Evolutionary conservation across 2,888 invertebrate species (phyloP), one percentile per base, ranked within the genome.

Genomic region (Caenorhabditis sp.): DNA sequence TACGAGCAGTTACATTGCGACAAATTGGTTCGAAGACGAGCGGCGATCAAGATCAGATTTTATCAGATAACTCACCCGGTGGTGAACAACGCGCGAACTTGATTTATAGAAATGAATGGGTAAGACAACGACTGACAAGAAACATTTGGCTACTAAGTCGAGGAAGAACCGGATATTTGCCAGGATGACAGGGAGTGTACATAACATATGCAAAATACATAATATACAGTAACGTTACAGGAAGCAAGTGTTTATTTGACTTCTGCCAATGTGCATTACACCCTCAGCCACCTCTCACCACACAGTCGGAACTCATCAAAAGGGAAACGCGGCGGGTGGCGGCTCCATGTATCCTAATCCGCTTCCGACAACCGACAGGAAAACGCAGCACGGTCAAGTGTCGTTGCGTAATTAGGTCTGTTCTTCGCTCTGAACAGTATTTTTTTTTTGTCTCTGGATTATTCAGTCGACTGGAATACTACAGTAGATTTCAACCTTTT

Each of bases 1-100:
- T 78, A 78, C 78, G 78, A 78, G 78, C 78, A 78, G 69, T 70
- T 58, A 70, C 35, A 69, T 68, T 64, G 77, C 77, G 69, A 77
- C 77, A 77, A 77, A 77, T 77, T 77, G 68, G 55, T 69, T 69
- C 62, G 32, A 50, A 58, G 53, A 50, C 50, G 62, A 55, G 32
- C 18, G 64, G 24, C 64, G 64, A 72, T 72, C 64, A 72, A 72
- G 72, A 72, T 72, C 40, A 70, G 78, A 79, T 79, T 65, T 71
- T 65, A 79, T 79, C 78, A 65, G 78, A 76, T 76, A 65, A 76
- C 67, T 58, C 76, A 61, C 61, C n/a, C 28, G 47, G 61, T 67
- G 61, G 76, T 62, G 64, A 61, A 51, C 61, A 53, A 67, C 76
- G 74, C 58, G 74, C 18, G 50, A 74, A 74, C 50, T 65, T 76